Evolutionary conservation across 1,140 invertebrate genomes (phyloP).

Genomic region (Zaprionus taronus): DNA sequence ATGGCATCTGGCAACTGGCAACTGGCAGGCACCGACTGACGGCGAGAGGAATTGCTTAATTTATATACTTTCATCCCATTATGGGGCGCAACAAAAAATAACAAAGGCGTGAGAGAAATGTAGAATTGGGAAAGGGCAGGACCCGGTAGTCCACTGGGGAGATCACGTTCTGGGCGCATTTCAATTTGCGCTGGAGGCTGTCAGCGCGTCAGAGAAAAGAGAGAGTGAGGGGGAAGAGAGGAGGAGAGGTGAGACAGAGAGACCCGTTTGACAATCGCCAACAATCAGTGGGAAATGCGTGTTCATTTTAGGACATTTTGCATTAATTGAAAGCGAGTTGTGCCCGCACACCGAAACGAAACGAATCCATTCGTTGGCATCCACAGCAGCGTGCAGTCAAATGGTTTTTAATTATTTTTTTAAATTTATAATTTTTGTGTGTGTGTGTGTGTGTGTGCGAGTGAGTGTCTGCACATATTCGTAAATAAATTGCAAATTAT

Average conservation of each 20-base stretch:
- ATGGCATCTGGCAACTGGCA: slow-evolving; percentile 23
- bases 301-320: slow-evolving; percentile 76
- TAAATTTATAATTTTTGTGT: slow-evolving; percentile 67
- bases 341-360: slow-evolving; percentile 5
- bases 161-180: slow-evolving; percentile 54
- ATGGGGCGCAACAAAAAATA: slow-evolving; percentile 26
- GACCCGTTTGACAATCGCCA: slow-evolving; percentile 58
- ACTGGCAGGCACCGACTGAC: slow-evolving; percentile 10
- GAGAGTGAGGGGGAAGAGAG: background rate
- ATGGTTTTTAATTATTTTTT: slow-evolving; percentile 78
- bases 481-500: slow-evolving; percentile 74
- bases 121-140: background rate
- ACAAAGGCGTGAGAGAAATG: background rate
- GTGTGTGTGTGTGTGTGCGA: background rate
- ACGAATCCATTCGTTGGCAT: slow-evolving; percentile 33
- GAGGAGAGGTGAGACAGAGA: background rate
- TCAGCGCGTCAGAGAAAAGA: slow-evolving; percentile 9
- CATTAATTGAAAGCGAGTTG: slow-evolving; percentile 74
- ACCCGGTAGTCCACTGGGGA: background rate
- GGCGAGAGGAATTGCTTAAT: slow-evolving; percentile 36
- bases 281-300: slow-evolving; percentile 69
- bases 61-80: slow-evolving; percentile 50
- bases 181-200: slow-evolving; percentile 55
- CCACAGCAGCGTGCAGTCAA: slow-evolving; percentile 38
- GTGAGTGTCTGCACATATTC: background rate